These are phyloP conservation scores for Elachura formosa DNA, from an alignment of 2,113 vertebrate species.

Conservation along the genomic window DNA sequence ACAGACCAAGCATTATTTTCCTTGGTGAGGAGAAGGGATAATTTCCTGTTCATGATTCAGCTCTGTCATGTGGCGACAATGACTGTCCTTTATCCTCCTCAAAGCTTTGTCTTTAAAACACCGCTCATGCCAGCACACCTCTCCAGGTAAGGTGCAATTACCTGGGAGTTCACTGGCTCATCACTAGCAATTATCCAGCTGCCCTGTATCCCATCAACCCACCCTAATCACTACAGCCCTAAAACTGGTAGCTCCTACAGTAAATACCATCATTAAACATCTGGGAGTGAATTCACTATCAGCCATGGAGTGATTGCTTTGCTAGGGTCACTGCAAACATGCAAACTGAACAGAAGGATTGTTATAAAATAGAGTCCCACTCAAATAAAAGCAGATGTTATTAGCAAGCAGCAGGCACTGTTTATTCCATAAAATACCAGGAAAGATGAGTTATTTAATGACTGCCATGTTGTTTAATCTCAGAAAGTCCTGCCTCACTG, in stretches of 20 bases:
- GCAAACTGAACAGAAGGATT: neutral
- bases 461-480: neutral
- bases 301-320: neutral
- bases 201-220: neutral
- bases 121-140: neutral
- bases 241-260: neutral
- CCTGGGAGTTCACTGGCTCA: constrained; percentile 21
- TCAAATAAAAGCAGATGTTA: constrained; percentile 1
- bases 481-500: neutral
- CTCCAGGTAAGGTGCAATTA: constrained; percentile 41
- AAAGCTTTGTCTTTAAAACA: neutral
- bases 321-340: neutral
- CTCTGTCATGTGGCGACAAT: neutral
- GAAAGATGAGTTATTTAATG: constrained; percentile 1
- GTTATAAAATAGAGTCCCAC: neutral
- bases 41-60: constrained; percentile 30
- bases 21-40: neutral
- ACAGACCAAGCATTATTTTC: neutral
- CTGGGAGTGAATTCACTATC: neutral
- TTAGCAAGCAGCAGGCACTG: neutral
- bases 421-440: constrained; percentile 8
- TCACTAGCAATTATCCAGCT: constrained; percentile 12
- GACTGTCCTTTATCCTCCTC: neutral
- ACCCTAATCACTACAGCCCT: constrained; percentile 20
- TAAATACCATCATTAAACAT: constrained; percentile 23